These are phyloP conservation scores for Eubucco bourcierii DNA, from an alignment of 2,113 vertebrate species.

Conservation along the genomic window DNA sequence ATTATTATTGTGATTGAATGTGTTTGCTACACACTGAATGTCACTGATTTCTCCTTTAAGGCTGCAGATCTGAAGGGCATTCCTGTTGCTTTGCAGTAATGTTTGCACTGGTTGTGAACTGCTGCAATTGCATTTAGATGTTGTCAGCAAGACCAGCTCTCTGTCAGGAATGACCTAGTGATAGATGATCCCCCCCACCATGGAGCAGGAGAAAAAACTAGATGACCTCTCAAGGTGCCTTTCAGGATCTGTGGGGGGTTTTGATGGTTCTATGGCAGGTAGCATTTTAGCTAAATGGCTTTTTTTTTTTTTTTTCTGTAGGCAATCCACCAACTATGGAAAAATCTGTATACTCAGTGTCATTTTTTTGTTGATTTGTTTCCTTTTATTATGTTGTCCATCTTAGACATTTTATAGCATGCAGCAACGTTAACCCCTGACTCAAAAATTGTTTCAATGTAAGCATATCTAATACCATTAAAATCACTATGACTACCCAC, in stretches of 20 bases:
- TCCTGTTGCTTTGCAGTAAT: rapidly evolving
- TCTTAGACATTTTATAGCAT: neutral
- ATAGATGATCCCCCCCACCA: neutral
- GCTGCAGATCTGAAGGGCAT: neutral
- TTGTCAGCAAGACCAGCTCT: neutral
- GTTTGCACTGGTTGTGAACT: neutral
- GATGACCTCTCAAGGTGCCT: neutral
- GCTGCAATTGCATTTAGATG: rapidly evolving
- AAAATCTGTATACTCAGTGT: neutral
- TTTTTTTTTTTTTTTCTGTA: neutral
- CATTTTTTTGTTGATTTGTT: neutral
- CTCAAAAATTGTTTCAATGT: neutral
- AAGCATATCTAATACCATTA: slow-evolving; percentile 5
- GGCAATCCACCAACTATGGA: neutral
- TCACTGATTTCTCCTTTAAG: neutral
- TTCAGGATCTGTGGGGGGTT: neutral
- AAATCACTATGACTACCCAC: neutral
- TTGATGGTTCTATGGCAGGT: slow-evolving; percentile 14
- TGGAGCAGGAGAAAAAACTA: neutral
- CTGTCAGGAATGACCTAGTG: neutral
- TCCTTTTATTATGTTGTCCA: slow-evolving; percentile 2
- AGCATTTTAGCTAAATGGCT: slow-evolving; percentile 27
- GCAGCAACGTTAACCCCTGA: neutral
- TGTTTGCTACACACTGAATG: neutral
- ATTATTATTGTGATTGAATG: neutral